Conservation (phyloP, 2,113 vertebrate genomes). For the Phyllostomus hastatus region DNA sequence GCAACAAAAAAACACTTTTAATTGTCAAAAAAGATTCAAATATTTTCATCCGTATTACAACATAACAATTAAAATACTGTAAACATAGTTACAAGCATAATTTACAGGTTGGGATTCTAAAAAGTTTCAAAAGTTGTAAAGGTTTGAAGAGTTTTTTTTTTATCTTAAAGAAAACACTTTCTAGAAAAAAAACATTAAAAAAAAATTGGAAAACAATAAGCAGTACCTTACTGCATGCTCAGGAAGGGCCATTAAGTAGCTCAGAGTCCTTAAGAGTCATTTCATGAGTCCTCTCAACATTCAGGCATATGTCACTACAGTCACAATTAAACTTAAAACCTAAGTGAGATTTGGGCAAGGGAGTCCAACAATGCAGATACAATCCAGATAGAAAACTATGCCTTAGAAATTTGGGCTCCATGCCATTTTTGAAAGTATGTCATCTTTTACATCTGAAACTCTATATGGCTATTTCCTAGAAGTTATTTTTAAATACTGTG, state of each 20-base stretch:
- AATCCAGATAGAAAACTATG: not conserved
- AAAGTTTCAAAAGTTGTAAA: conserved; percentile 27
- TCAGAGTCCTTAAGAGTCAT: not conserved
- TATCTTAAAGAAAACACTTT: not conserved
- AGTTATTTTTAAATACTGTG: conserved; percentile 44
- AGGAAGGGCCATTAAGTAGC: conserved; percentile 13
- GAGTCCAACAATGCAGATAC: not conserved
- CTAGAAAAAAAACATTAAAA: not conserved
- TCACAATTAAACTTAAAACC: conserved; percentile 15
- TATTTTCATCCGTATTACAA: not conserved
- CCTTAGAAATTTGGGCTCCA: not conserved
- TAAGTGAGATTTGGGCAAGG: conserved; percentile 26
- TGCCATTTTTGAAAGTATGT: conserved; percentile 43
- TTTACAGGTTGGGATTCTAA: not conserved
- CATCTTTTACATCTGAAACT: conserved; percentile 38
- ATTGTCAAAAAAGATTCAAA: not conserved
- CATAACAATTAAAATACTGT: conserved; percentile 17
- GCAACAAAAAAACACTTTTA: not conserved
- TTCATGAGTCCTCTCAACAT: not conserved
- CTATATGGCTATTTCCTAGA: conserved; percentile 42
- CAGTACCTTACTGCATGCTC: not conserved
- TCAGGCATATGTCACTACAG: not conserved
- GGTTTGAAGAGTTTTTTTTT: not conserved
- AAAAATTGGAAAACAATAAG: not conserved
- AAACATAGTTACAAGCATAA: not conserved